A percentile compares a stretch with the other conserved stretches of the same genome.
phyloP scores from a whole-genome alignment of 2,888 invertebrate genomes.

The Caenorhabditis doughertyi region DNA sequence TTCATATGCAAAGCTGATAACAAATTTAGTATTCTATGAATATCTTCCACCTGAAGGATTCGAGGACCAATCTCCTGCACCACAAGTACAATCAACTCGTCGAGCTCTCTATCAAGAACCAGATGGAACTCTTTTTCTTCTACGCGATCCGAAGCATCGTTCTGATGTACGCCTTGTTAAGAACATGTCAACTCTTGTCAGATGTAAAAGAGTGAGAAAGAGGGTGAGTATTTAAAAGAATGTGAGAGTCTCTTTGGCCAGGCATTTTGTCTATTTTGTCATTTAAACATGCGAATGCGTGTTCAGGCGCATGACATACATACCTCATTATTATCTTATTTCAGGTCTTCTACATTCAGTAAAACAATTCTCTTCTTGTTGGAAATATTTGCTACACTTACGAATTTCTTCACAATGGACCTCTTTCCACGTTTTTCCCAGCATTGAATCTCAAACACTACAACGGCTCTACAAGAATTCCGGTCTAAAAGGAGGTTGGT shows the following conservation, averaged over 20 bases:
- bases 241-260: too few species aligned
- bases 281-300: too few species aligned
- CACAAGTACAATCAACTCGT: constrained; percentile 66
- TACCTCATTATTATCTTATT: not conserved
- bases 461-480: not conserved
- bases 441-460: not conserved
- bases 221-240: constrained; percentile 23
- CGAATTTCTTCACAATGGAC: constrained; percentile 69
- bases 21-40: not conserved
- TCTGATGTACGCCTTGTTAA: constrained; percentile 66
- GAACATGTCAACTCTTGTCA: constrained; percentile 67
- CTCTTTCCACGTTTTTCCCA: constrained; percentile 40
- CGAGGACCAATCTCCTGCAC: constrained; percentile 4
- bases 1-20: constrained; percentile 14
- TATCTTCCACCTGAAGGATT: constrained; percentile 1
- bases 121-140: constrained; percentile 25
- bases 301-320: too few species aligned
- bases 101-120: constrained; percentile 43
- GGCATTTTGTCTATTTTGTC: too few species aligned
- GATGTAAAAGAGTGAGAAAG: constrained; percentile 70
- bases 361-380: constrained; percentile 20
- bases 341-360: constrained; percentile 66
- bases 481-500: not conserved
- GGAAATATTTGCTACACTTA: constrained; percentile 70
- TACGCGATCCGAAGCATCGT: constrained; percentile 44